Percentiles rank a stretch among this genome's conserved stretches.
phyloP scores from a whole-genome alignment of 1,140 invertebrate genomes.

The Bilobella aurantiaca region DNA sequence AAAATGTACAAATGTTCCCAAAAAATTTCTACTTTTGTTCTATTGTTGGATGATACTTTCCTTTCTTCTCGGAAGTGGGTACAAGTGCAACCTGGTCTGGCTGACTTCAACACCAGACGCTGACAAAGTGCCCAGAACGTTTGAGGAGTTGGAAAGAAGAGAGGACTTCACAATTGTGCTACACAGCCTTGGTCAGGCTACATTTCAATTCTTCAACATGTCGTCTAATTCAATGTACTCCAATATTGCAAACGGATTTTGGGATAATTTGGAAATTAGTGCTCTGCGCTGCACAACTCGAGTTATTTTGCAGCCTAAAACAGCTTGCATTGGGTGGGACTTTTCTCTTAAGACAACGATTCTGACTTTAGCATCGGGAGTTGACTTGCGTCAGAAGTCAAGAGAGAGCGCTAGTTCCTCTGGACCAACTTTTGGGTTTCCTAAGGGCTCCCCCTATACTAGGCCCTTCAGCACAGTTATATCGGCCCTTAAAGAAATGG shows the following conservation, averaged over 20 bases:
- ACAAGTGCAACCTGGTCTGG: constrained; percentile 19
- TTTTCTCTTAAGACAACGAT: constrained; percentile 2
- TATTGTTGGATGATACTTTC: constrained; percentile 13
- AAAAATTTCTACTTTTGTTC: neutral
- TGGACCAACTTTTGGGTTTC: neutral
- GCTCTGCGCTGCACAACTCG: neutral
- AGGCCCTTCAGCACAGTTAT: constrained; percentile 2
- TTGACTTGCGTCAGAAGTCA: neutral
- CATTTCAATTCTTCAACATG: constrained; percentile 4
- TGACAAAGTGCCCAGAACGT: constrained; percentile 10
- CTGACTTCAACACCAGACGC: constrained; percentile 10
- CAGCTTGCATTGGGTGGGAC: constrained; percentile 14
- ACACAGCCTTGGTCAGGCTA: neutral
- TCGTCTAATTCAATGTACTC: neutral
- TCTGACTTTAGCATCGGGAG: constrained; percentile 3
- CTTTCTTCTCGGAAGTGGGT: constrained; percentile 22
- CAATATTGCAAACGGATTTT: neutral
- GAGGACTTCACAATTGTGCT: constrained; percentile 17
- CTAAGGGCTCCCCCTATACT: constrained; percentile 9
- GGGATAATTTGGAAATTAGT: neutral
- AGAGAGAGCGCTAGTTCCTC: neutral
- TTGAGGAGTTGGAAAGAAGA: neutral
- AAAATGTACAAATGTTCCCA: neutral
- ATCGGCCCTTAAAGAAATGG: neutral
- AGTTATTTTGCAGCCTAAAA: constrained; percentile 3